A percentile compares a stretch with the other conserved stretches of the same genome.
These are phyloP conservation scores for Oncorhynchus gorbuscha DNA, from an alignment of 2,113 vertebrate genomes.

Conservation along the genomic window DNA sequence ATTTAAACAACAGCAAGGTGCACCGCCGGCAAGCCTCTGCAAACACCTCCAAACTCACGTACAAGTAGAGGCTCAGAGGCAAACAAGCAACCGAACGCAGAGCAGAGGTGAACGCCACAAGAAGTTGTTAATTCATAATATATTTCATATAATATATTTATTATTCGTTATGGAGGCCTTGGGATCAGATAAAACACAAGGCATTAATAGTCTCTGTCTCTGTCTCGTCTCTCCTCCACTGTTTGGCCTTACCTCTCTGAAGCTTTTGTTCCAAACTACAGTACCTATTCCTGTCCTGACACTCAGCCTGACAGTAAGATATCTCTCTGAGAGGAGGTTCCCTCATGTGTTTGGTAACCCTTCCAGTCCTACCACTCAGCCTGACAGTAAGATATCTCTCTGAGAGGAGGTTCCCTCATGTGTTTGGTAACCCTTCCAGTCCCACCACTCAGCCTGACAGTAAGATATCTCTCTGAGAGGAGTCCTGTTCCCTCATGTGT, in stretches of 20 bases:
- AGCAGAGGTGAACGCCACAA: conserved; percentile 22
- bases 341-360: too few relatives aligned
- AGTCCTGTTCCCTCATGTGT: too few relatives aligned
- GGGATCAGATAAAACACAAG: conserved; percentile 30
- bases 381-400: too few relatives aligned
- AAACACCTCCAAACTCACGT: conserved; percentile 50
- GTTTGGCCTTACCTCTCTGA: conserved; percentile 10
- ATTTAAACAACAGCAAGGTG: conserved; percentile 51
- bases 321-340: too few relatives aligned
- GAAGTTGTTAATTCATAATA: conserved; percentile 55
- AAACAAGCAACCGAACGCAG: conserved; percentile 33
- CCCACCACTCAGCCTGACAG: too few relatives aligned
- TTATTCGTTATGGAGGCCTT: conserved; percentile 35
- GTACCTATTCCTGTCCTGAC: conserved; percentile 21
- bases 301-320: too few relatives aligned
- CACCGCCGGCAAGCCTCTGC: conserved; percentile 39
- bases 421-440: too few relatives aligned
- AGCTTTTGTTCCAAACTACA: conserved; percentile 28
- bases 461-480: too few relatives aligned
- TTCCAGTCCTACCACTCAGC: too few relatives aligned
- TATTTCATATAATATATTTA: conserved; percentile 44
- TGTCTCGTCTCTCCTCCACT: too few relatives aligned
- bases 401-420: too few relatives aligned
- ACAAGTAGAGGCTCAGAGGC: conserved; percentile 33
- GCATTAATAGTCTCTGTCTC: conserved; percentile 29